Evolutionary conservation across 2,113 vertebrate genomes (phyloP).

Genomic region (Butastur rufipennis): DNA sequence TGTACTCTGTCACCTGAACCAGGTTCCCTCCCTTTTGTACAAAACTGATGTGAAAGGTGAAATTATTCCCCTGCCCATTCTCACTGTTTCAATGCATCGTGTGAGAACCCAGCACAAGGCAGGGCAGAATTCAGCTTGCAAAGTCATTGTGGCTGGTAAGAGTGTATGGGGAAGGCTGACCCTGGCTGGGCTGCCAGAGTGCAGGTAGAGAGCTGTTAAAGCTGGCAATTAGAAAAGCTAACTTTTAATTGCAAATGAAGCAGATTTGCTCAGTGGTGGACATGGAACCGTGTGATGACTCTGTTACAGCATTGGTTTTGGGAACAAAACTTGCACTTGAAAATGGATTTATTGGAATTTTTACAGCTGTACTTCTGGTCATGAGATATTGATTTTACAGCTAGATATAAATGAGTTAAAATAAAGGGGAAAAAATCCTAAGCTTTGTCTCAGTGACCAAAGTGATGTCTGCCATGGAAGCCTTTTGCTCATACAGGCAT

Average conservation of each 20-base stretch:
- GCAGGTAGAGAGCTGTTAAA: not conserved
- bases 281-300: not conserved
- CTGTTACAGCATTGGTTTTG: not conserved
- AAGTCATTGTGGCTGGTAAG: not conserved
- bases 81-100: not conserved
- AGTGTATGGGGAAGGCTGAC: not conserved
- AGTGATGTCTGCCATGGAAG: not conserved
- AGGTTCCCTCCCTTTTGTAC: not conserved
- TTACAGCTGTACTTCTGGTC: constrained; percentile 36
- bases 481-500: not conserved
- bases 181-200: not conserved
- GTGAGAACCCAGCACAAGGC: not conserved
- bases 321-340: not conserved
- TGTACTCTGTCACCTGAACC: not conserved
- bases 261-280: not conserved
- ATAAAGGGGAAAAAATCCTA: not conserved
- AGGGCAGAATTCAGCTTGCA: not conserved
- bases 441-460: not conserved
- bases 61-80: not conserved
- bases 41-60: not conserved
- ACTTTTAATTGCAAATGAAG: not conserved
- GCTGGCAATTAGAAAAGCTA: not conserved
- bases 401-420: constrained; percentile 25
- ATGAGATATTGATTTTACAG: constrained; percentile 48
- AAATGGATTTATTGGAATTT: constrained; percentile 51